Percentiles rank a stretch among this genome's conserved stretches.
phyloP scores from a whole-genome alignment of 2,797 vertebrate species.

The Sebastes alutus region DNA sequence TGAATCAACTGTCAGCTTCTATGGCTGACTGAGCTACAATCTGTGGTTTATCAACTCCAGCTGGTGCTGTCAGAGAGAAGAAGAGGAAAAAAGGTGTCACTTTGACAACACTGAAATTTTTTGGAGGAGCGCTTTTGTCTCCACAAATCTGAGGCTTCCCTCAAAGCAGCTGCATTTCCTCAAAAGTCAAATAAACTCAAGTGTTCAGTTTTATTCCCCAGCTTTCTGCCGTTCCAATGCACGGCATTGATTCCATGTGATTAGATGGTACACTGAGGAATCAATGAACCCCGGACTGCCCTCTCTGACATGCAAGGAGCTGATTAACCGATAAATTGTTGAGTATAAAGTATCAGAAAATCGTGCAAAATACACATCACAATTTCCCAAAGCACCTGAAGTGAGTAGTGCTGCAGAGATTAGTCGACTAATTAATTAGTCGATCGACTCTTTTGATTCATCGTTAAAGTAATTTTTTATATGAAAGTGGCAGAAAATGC shows the following conservation, averaged over 20 bases:
- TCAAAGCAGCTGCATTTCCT: slow-evolving; percentile 44
- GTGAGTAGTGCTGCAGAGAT: too few species aligned
- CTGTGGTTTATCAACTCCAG: slow-evolving; percentile 70
- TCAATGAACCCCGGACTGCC: background rate
- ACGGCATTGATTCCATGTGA: background rate
- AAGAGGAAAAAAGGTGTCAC: slow-evolving; percentile 52
- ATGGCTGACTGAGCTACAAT: slow-evolving; percentile 61
- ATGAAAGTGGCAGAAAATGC: too few species aligned
- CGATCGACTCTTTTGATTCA: too few species aligned
- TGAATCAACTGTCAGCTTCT: slow-evolving; percentile 64
- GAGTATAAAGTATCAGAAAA: background rate
- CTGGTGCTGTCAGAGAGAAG: slow-evolving; percentile 61
- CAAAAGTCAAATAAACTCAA: slow-evolving; percentile 28
- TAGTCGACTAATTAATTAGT: too few species aligned
- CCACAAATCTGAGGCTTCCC: slow-evolving; percentile 20
- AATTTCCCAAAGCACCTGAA: background rate
- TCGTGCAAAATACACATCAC: background rate
- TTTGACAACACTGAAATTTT: slow-evolving; percentile 55
- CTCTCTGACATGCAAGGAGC: background rate
- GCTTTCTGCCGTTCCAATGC: background rate
- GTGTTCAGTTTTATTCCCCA: background rate
- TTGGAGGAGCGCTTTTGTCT: slow-evolving; percentile 55
- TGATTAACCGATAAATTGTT: background rate
- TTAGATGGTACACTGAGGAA: background rate
- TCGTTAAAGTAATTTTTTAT: too few species aligned